Evolutionary conservation across 2,797 vertebrate genomes (phyloP), one percentile per base, ranked within the genome.

Genomic region (Bufotes viridis): DNA sequence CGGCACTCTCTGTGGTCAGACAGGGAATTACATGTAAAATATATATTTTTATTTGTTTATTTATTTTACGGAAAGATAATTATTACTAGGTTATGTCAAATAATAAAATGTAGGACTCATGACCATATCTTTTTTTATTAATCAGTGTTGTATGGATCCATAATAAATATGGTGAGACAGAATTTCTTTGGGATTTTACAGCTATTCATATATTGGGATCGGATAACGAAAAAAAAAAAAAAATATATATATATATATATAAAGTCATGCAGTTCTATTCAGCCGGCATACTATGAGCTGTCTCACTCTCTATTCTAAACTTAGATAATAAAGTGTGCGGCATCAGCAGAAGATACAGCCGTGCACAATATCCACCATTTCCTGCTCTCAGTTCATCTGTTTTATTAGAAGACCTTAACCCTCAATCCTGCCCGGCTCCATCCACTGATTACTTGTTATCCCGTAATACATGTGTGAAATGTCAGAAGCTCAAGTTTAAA

Each of bases 401-500:
- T 34, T 67, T 76, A 84, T 84, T 75, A 72, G 17, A n/a, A 34
- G 26, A 75, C 55, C 58, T 84, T 74, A 8, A 26, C 17, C 53
- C 24, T 34, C 69, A 7, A 53, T 82, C 65, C 53, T 49, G 26
- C 53, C 17, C n/a, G 24, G 57, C 70, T 12, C 29, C 8, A 34
- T 49, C 57, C 29, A 6, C 55, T 74, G 82, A 84, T 84, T 75
- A 84, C 69, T 60, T 60, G 69, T 61, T 75, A 61, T 34, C 20
- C 55, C 5, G 51, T 26, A 49, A 24, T 26, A 13, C 81, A n/a
- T 70, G 70, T 18, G 49, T 70, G 3, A 83, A 60, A 60, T 60
- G 58, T 80, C 78, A 80, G 15, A 57, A 22, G 24, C 69, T 61
- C 26, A 75, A 8, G 22, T 61, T 18, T 75, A 75, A 49, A 60